Percentiles rank a stretch among this genome's conserved stretches.
Conservation (phyloP, 2,797 vertebrate genomes). For the Scolopax bukidnonensis region DNA sequence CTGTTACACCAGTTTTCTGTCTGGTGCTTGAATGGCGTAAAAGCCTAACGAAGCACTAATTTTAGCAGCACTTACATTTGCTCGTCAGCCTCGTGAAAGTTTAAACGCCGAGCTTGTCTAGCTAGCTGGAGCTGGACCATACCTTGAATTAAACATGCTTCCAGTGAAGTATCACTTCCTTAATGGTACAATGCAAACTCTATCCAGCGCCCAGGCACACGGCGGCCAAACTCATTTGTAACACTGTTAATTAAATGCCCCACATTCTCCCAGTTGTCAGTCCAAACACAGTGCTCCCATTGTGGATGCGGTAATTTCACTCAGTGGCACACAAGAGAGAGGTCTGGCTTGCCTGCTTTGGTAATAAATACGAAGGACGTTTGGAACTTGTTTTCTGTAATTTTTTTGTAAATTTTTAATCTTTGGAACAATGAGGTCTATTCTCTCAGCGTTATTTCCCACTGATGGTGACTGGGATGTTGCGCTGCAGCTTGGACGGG, state of each 20-base stretch:
- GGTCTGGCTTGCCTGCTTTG: not conserved
- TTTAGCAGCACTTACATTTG: not conserved
- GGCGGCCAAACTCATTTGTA: not conserved
- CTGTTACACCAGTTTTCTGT: not conserved
- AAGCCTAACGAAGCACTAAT: not conserved
- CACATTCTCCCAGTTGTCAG: not conserved
- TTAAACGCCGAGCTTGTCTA: not conserved
- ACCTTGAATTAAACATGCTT: not conserved
- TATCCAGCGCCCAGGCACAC: not conserved
- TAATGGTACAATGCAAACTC: not conserved
- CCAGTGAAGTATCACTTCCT: not conserved
- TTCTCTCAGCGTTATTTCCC: not conserved
- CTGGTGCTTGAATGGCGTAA: not conserved
- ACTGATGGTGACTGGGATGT: conserved; percentile 6
- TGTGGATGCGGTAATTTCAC: not conserved
- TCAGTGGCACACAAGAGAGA: not conserved
- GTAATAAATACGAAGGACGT: not conserved
- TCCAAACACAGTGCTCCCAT: not conserved
- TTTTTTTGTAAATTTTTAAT: conserved; percentile 45
- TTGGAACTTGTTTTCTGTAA: conserved; percentile 20
- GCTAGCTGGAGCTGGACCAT: not conserved
- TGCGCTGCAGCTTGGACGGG: not conserved
- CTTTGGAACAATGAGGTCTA: not conserved
- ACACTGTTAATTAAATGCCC: not conserved
- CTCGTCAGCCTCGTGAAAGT: not conserved